A percentile compares a stretch with the other conserved stretches of the same genome.
Conservation (phyloP, 2,113 vertebrate genomes). For the Rhea americana region DNA sequence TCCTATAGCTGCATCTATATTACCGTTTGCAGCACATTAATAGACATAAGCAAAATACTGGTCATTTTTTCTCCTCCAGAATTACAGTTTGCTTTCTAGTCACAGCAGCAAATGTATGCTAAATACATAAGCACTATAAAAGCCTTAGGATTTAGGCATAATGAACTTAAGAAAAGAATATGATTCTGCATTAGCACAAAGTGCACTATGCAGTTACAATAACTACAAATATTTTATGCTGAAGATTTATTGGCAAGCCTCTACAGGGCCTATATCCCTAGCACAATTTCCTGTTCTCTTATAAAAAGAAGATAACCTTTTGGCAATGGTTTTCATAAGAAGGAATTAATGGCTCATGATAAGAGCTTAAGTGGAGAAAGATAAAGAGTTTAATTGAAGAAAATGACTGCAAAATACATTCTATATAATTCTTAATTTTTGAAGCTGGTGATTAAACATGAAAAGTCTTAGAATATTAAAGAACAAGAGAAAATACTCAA, state of each 20-base stretch:
- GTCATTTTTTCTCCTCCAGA: not conserved
- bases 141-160: not conserved
- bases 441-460: not conserved
- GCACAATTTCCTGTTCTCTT: slow-evolving; percentile 51
- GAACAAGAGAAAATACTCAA: not conserved
- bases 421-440: not conserved
- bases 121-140: not conserved
- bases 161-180: not conserved
- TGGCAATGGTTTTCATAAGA: slow-evolving; percentile 35
- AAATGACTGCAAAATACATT: slow-evolving; percentile 23
- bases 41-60: not conserved
- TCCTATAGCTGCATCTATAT: not conserved
- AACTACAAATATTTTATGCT: not conserved
- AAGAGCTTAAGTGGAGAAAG: slow-evolving; percentile 42
- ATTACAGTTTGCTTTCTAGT: not conserved
- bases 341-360: slow-evolving; percentile 15
- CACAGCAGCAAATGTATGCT: not conserved
- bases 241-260: slow-evolving; percentile 48
- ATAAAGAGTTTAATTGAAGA: slow-evolving; percentile 35
- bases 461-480: not conserved
- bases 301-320: slow-evolving; percentile 57
- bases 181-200: not conserved
- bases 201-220: not conserved
- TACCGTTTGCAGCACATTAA: not conserved
- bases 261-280: slow-evolving; percentile 34